A percentile compares a stretch with the other conserved stretches of the same genome.
Evolutionary conservation across 2,888 invertebrate species (phyloP).

Genomic region (Scaptomyza tumidula): DNA sequence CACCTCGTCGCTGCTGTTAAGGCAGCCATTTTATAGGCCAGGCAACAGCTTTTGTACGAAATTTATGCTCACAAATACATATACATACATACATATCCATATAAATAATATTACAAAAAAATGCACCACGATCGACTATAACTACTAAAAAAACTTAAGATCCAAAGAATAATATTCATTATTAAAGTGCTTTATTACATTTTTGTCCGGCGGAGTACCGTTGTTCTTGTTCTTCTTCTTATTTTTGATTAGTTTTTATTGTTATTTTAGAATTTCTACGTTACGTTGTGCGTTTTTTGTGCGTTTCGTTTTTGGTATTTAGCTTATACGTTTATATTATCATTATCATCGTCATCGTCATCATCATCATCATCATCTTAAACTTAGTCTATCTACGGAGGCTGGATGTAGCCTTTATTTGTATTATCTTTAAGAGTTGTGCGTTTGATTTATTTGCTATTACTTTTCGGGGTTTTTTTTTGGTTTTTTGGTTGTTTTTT

Average conservation of each 20-base stretch:
- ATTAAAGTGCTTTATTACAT: neutral
- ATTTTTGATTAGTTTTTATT: neutral
- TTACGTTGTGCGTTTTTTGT: slow-evolving; percentile 43
- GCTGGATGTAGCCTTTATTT: slow-evolving; percentile 27
- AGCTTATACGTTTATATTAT: slow-evolving; percentile 14
- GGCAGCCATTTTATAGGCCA: slow-evolving; percentile 77
- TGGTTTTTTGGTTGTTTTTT: neutral
- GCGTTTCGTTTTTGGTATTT: slow-evolving; percentile 45
- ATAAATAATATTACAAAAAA: neutral
- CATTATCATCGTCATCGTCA: neutral
- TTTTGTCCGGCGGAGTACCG: neutral
- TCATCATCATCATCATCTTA: slow-evolving; percentile 11
- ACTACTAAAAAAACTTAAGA: too few relatives aligned
- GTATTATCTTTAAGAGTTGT: slow-evolving; percentile 32
- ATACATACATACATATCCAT: slow-evolving; percentile 7
- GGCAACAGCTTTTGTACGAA: slow-evolving; percentile 73
- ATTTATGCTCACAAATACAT: slow-evolving; percentile 44
- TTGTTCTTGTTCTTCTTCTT: slow-evolving; percentile 1
- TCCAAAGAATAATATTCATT: neutral
- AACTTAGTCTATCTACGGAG: slow-evolving; percentile 36
- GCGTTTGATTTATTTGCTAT: slow-evolving; percentile 28
- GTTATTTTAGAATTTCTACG: slow-evolving; percentile 12
- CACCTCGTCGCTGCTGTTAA: slow-evolving; percentile 54
- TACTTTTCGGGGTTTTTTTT: slow-evolving; percentile 1
- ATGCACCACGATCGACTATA: slow-evolving; percentile 13